Conservation (phyloP, 2,888 invertebrate species). For the Brenthis ino region DNA sequence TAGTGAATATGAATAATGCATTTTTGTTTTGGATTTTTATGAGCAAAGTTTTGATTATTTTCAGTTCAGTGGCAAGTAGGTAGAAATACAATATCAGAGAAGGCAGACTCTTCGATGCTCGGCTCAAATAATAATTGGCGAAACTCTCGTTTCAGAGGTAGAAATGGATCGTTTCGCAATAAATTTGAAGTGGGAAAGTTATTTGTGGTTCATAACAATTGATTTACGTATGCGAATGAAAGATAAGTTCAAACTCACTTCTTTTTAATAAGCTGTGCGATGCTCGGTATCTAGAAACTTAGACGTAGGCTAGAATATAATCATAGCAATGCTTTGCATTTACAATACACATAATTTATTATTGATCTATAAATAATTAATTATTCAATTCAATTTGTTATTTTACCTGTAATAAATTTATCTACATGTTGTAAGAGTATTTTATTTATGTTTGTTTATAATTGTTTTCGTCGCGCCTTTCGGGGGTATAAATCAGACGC, state of each 20-base stretch:
- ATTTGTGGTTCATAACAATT: constrained; percentile 54
- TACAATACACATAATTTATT: neutral
- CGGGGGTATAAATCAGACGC: constrained; percentile 50
- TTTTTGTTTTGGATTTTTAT: constrained; percentile 83
- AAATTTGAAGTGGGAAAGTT: constrained; percentile 59
- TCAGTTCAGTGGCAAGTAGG: constrained; percentile 75
- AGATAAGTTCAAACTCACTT: constrained; percentile 17
- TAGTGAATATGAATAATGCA: constrained; percentile 81
- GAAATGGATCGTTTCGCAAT: constrained; percentile 50
- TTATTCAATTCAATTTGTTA: neutral
- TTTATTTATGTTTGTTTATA: constrained; percentile 40
- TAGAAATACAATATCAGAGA: constrained; percentile 55
- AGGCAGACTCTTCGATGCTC: constrained; percentile 61
- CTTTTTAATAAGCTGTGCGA: neutral
- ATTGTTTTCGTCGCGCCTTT: constrained; percentile 47
- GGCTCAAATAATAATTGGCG: constrained; percentile 68
- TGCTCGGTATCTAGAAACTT: neutral
- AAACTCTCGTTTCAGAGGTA: constrained; percentile 51
- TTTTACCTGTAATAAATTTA: constrained; percentile 18
- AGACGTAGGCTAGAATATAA: neutral
- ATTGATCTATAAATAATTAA: neutral
- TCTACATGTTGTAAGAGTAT: constrained; percentile 24
- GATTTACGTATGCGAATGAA: constrained; percentile 41
- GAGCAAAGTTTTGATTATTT: constrained; percentile 83
- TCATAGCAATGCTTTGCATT: neutral